These are phyloP conservation scores for Amphilophus citrinellus DNA, from an alignment of 2,113 vertebrate genomes.

Conservation along the genomic window DNA sequence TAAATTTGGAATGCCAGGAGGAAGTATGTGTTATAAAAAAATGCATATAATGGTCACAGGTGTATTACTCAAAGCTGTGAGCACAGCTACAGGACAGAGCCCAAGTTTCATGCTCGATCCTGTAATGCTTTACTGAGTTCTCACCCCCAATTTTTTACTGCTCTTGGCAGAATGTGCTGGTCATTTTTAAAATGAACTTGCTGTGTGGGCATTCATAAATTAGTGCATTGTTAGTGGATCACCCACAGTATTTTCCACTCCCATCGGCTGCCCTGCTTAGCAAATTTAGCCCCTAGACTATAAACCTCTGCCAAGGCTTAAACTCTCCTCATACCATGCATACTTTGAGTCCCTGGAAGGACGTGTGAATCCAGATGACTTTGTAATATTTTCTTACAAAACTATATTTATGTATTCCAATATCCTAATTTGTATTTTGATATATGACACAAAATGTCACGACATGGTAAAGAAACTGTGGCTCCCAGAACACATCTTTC, in stretches of 20 bases:
- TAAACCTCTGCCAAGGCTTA: not conserved
- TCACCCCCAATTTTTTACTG: not conserved
- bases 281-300: not conserved
- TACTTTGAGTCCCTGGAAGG: not conserved
- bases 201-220: not conserved
- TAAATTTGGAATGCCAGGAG: not conserved
- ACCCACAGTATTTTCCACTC: not conserved
- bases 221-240: not conserved
- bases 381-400: not conserved
- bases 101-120: not conserved
- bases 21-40: not conserved
- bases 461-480: not conserved
- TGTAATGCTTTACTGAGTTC: not conserved
- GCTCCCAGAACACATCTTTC: fast-evolving
- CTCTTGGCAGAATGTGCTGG: not conserved
- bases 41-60: not conserved
- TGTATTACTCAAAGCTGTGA: not conserved
- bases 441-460: not conserved
- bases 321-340: not conserved
- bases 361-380: not conserved
- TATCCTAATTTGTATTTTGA: not conserved
- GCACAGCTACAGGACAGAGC: not conserved
- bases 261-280: not conserved
- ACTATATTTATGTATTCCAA: fast-evolving
- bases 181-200: not conserved